phyloP scores from a whole-genome alignment of 2,888 invertebrate genomes.

The Noctuana brunneofusca region DNA sequence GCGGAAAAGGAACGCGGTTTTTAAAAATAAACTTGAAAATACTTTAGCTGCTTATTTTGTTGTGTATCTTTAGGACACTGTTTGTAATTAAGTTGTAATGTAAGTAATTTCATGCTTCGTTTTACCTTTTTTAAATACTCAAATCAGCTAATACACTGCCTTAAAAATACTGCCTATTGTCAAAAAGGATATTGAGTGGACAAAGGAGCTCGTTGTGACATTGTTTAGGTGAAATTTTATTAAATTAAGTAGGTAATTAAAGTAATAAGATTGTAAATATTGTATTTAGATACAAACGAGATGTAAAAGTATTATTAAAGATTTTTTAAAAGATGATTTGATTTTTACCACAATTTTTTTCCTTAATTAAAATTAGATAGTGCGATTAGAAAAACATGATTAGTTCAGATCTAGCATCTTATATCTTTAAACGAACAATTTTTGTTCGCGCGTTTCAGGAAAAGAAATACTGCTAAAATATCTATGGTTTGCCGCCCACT shows the following conservation, averaged over 20 bases:
- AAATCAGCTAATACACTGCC: constrained; percentile 63
- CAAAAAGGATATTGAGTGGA: constrained; percentile 41
- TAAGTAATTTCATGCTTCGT: constrained; percentile 51
- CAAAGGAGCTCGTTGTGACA: constrained; percentile 55
- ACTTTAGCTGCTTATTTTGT: not conserved
- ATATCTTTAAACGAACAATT: no score
- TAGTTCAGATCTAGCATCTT: no score
- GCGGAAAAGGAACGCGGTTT: not conserved
- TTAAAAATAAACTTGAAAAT: not conserved
- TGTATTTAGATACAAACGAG: constrained; percentile 77
- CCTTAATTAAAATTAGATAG: not conserved
- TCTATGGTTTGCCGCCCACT: no score
- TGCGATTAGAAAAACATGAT: no score
- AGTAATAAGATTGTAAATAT: constrained; percentile 75
- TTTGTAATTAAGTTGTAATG: constrained; percentile 48
- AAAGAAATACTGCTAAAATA: no score
- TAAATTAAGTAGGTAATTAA: constrained; percentile 47
- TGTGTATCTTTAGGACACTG: constrained; percentile 69
- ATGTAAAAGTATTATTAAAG: constrained; percentile 79
- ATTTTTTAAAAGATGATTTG: constrained; percentile 53
- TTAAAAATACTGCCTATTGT: constrained; percentile 43
- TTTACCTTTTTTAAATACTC: constrained; percentile 53
- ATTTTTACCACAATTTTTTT: constrained; percentile 2
- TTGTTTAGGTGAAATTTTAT: constrained; percentile 54
- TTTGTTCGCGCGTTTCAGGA: no score